Evolutionary conservation across 2,113 vertebrate species (phyloP), one percentile per base, ranked within the genome.

Genomic region (Oryzias celebensis): DNA sequence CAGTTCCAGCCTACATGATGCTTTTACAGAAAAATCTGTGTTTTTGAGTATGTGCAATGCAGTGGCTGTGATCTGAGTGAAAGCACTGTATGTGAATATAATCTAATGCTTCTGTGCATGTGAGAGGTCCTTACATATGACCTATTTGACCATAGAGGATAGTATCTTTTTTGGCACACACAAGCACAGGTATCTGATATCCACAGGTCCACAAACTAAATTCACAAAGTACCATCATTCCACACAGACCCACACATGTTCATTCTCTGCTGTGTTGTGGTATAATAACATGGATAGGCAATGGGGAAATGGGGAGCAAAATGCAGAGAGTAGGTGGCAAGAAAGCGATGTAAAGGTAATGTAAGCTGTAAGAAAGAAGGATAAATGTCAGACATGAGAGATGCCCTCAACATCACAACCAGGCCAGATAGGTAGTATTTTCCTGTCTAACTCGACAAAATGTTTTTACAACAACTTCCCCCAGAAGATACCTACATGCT

Each of bases 371-470:
- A 58, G 31, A 10, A 44, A 12, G 50, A 48, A 73, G 56, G 70
- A 66, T 67, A 44, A 77, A 52, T 60, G 79, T 81, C 68, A 63
- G 68, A 71, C 77, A 81, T 58, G 70, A 68, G 58, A 76, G 72
- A 80, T 73, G 64, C 59, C 58, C 54, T 72, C 75, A 85, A 83
- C 77, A 75, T 84, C 65, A 70, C 53, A 64, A 50, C 55, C 28
- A 28, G 48, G 62, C 63, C 65, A 77, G 69, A 86, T 65, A 75
- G 76, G 80, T 82, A 85, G 86, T 82, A 74, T 78, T 82, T 83
- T 63, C 78, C 76, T 79, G 85, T 79, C 83, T 73, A 57, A 59
- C 56, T 77, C 52, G 28, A 65, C 85, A 85, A 89, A 87, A 81
- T 72, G 23, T 81, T 81, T 73, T 87, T 82, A 86, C 8, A 26